Evolutionary conservation across 2,888 invertebrate genomes (phyloP).

Genomic region (Macaria liturata): DNA sequence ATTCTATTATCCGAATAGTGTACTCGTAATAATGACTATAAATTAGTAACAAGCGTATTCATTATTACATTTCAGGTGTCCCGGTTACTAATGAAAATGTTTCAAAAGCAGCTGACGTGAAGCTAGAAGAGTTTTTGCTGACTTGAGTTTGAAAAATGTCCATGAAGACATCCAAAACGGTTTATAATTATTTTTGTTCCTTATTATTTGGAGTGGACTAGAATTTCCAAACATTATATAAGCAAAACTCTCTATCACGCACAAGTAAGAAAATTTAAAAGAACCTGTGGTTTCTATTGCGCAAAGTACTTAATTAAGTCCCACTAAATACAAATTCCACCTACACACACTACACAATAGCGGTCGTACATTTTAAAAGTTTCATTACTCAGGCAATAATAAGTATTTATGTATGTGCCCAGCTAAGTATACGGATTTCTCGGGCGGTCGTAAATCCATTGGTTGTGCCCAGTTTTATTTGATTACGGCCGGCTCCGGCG

Average conservation of each 20-base stretch:
- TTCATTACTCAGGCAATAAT: constrained; percentile 22
- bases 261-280: too few relatives aligned
- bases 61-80: constrained; percentile 42
- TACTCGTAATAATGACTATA: not conserved
- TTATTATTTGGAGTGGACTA: too few relatives aligned
- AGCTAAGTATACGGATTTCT: constrained; percentile 43
- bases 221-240: too few relatives aligned
- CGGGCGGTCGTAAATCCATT: constrained; percentile 60
- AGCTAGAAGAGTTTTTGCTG: constrained; percentile 50
- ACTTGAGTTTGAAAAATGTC: constrained; percentile 2
- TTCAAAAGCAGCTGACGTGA: constrained; percentile 45
- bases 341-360: too few relatives aligned
- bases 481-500: constrained; percentile 59
- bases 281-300: too few relatives aligned
- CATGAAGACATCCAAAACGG: not conserved
- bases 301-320: too few relatives aligned
- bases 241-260: too few relatives aligned
- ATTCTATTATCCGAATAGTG: not conserved
- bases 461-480: constrained; percentile 61
- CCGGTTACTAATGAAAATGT: constrained; percentile 52
- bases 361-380: too few relatives aligned
- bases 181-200: too few relatives aligned
- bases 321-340: too few relatives aligned
- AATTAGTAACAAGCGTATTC: not conserved
- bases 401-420: constrained; percentile 41